Base-by-base conservation (phyloP, 2,888 invertebrate genomes). In the Horisme vitalbata region DNA sequence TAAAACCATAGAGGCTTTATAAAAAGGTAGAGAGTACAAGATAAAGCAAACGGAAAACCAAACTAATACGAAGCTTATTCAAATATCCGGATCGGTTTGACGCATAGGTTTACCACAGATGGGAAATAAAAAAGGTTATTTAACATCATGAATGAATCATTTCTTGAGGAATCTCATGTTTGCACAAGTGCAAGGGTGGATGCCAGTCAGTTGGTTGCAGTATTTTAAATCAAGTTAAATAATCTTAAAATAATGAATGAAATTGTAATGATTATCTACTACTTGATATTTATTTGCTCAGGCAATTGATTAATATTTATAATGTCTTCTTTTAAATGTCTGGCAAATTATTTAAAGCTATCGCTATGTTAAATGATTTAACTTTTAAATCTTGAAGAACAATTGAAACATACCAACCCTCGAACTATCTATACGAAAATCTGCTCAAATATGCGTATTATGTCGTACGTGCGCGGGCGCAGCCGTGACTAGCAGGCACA, bases 401-500 rank as follows among this genome's bases (percentile, higher is more conserved):
- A 56, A 54, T 55, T 27, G 50, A 38, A 31, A 32, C 31, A 54
- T 48, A 36, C 12, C n/a, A n/a, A n/a, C n/a, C 41, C 32, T 41
- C 34, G 24, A 38, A 28, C 36, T 45, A 49, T 50, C 34, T 52
- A 49, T 56, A 55, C 55, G 45, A 54, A 57, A 56, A 54, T 45
- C 45, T 45, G 48, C 39, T 58, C 41, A 57, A 46, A 47, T 57
- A 63, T 55, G 51, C 54, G 41, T 43, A 49, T 54, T n/a, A 53
- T 46, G 32, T 21, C 23, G 26, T 36, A 18, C 41, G 41, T 31
- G 41, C 32, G 52, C 68, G 55, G 35, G 53, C 63, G 64, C 57
- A 48, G 44, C 41, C 75, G 73, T 75, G 75, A 71, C 63, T 32
- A 24, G 71, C 57, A 68, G 6, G 60, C 36, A 57, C 64, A 74